Conservation (phyloP, 2,113 vertebrate species). For the Cyanoramphus novaezelandiae region DNA sequence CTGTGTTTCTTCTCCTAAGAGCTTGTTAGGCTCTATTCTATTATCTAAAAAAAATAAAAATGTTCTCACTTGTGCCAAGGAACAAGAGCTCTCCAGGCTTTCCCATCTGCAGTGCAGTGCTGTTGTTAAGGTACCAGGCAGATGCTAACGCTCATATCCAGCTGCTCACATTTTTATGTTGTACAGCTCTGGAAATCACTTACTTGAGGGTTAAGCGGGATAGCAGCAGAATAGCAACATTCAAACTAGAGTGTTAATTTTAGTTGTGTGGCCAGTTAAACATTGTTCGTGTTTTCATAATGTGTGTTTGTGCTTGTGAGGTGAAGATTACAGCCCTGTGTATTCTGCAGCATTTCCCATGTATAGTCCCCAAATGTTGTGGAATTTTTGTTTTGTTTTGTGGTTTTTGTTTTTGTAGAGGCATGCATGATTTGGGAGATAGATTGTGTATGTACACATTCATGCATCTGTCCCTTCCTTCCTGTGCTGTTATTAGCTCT, state of each 20-base stretch:
- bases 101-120: constrained; percentile 2
- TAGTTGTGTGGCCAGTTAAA: background rate
- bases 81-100: background rate
- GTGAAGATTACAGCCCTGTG: background rate
- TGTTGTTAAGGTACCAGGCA: background rate
- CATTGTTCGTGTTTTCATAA: background rate
- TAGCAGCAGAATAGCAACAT: background rate
- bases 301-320: background rate
- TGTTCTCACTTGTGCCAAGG: background rate
- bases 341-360: background rate
- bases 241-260: background rate
- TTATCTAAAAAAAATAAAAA: background rate
- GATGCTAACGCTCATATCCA: background rate
- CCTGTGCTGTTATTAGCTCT: constrained; percentile 6
- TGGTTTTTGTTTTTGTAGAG: background rate
- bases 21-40: background rate
- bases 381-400: background rate
- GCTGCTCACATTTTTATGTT: background rate
- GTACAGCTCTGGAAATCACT: background rate
- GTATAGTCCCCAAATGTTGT: background rate
- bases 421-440: background rate
- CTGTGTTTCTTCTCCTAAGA: background rate
- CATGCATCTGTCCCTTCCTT: constrained; percentile 28
- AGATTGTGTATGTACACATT: background rate
- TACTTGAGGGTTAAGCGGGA: background rate